Conservation (phyloP, 37 sponge, comb jelly and placozoan genomes). For the Beroe forskalii region DNA sequence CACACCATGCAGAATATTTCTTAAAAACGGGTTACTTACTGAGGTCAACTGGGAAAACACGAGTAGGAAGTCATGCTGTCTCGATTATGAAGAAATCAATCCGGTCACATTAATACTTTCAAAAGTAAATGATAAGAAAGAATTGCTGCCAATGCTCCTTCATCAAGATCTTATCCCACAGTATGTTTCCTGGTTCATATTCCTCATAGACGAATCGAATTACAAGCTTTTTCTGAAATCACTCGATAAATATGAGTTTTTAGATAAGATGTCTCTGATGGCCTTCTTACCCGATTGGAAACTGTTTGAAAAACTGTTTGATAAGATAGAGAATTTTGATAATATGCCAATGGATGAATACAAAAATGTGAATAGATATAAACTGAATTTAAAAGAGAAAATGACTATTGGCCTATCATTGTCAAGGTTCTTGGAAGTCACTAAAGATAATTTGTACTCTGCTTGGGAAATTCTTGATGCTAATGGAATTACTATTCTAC, state of each 20-base stretch:
- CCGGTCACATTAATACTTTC: neutral
- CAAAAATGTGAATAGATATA: neutral
- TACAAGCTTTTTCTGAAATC: neutral
- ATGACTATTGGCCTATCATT: neutral
- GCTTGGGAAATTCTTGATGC: neutral
- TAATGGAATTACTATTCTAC: neutral
- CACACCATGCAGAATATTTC: neutral
- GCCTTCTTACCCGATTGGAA: too few species aligned
- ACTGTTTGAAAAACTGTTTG: slow-evolving; percentile 13
- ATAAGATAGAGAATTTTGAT: neutral
- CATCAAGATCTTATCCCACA: slow-evolving; percentile 21
- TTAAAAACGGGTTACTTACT: neutral
- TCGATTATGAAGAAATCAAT: too few species aligned
- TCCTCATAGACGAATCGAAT: neutral
- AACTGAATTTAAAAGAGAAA: slow-evolving; percentile 1
- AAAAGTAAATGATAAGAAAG: neutral
- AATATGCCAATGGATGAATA: neutral
- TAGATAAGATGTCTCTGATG: neutral
- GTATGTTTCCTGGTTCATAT: neutral
- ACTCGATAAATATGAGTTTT: neutral
- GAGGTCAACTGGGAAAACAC: neutral
- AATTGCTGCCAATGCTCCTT: neutral
- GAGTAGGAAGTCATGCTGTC: too few species aligned
- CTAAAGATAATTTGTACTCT: neutral
- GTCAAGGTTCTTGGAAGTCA: neutral